These are phyloP conservation scores for Sinocyclocheilus anshuiensis DNA, from an alignment of 2,113 vertebrate species.

Conservation along the genomic window DNA sequence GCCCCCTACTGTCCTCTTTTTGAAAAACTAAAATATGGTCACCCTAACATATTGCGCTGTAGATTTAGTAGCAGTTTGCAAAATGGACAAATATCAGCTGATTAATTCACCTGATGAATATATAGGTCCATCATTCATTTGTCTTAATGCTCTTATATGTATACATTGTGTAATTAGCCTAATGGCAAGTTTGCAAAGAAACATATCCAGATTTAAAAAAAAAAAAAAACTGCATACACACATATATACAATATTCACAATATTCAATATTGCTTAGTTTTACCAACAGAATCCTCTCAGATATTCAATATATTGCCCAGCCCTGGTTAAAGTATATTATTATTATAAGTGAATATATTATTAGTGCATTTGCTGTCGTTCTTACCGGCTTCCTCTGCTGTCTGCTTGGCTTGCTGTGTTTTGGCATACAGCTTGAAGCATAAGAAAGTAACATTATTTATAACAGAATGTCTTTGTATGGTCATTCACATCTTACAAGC, in stretches of 20 bases:
- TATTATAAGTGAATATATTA: neutral
- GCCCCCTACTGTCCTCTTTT: too few species aligned
- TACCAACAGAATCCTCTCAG: neutral
- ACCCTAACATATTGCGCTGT: too few species aligned
- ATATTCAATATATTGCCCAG: neutral
- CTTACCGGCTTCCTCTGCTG: slow-evolving; percentile 89
- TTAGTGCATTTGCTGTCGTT: neutral
- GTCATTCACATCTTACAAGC: slow-evolving; percentile 1
- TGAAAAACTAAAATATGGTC: too few species aligned
- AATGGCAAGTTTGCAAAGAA: neutral
- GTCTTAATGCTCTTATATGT: neutral
- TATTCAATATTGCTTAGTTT: neutral
- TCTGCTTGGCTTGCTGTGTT: slow-evolving; percentile 86
- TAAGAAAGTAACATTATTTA: slow-evolving; percentile 9
- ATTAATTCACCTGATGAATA: neutral
- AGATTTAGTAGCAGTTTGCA: neutral
- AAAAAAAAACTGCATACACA: neutral
- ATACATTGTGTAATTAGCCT: neutral
- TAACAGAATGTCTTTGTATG: neutral
- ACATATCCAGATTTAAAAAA: neutral
- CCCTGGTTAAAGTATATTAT: neutral
- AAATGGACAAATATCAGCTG: neutral
- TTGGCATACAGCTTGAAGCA: slow-evolving; percentile 83
- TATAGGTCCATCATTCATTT: neutral
- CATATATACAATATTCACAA: neutral